Conservation (phyloP, 1,140 invertebrate genomes). For the Centruroides sculpturatus region DNA sequence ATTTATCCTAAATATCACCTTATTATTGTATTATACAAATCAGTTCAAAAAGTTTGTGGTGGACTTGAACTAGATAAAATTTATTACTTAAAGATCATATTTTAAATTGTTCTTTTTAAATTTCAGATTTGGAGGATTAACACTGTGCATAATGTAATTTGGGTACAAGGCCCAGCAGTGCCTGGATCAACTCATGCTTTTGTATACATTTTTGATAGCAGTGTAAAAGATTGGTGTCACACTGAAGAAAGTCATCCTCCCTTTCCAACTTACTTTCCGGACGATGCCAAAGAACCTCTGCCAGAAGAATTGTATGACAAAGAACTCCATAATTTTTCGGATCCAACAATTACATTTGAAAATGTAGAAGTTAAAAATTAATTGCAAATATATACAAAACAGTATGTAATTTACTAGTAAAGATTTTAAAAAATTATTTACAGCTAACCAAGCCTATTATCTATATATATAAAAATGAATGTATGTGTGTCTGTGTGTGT, state of each 20-base stretch:
- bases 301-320: constrained; percentile 56
- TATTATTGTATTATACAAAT: too few relatives aligned
- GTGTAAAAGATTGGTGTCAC: neutral
- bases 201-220: constrained; percentile 58
- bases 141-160: constrained; percentile 84
- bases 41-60: too few relatives aligned
- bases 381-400: too few relatives aligned
- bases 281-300: constrained; percentile 36
- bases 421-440: too few relatives aligned
- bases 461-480: too few relatives aligned
- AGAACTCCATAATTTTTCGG: constrained; percentile 49
- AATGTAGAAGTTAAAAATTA: constrained; percentile 21
- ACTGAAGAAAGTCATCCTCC: constrained; percentile 39
- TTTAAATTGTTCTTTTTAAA: too few relatives aligned
- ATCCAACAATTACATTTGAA: constrained; percentile 49
- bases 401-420: too few relatives aligned
- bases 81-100: too few relatives aligned
- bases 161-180: constrained; percentile 59
- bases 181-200: constrained; percentile 67
- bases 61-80: too few relatives aligned
- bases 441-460: too few relatives aligned
- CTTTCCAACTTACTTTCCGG: constrained; percentile 63
- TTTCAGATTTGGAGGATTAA: constrained; percentile 85
- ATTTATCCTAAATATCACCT: too few relatives aligned
- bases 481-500: too few relatives aligned